These are phyloP conservation scores for Trinectes maculatus DNA, from an alignment of 2,113 vertebrate species.

Conservation along the genomic window DNA sequence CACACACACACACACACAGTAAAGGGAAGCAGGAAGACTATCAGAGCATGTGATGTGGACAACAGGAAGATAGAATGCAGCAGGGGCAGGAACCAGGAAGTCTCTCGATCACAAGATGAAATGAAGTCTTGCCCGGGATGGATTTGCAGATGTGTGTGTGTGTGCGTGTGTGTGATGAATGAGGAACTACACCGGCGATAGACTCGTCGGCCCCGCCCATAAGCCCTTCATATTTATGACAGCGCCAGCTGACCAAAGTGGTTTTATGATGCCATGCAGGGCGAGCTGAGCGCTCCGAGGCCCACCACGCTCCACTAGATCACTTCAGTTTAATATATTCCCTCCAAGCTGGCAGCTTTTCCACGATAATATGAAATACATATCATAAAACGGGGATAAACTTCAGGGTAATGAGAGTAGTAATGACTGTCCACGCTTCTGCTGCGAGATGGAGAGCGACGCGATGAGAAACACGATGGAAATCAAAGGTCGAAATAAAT, in stretches of 20 bases:
- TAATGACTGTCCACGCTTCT: conserved; percentile 3
- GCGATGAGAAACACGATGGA: background rate
- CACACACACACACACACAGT: background rate
- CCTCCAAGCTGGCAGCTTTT: conserved; percentile 5
- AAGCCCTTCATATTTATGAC: conserved; percentile 71
- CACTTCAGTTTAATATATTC: conserved; percentile 36
- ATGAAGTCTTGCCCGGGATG: conserved; percentile 69
- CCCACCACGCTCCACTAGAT: conserved; percentile 26
- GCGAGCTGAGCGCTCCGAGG: conserved; percentile 36
- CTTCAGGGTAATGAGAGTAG: background rate
- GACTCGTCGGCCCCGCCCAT: conserved; percentile 64
- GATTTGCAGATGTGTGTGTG: conserved; percentile 72
- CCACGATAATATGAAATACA: conserved; percentile 18
- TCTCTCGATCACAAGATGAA: conserved; percentile 49
- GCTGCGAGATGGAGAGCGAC: background rate
- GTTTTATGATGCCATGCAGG: conserved; percentile 54
- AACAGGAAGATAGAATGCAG: conserved; percentile 22
- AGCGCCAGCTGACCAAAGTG: conserved; percentile 63
- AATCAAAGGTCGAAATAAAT: background rate
- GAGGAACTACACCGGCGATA: conserved; percentile 58
- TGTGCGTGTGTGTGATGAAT: conserved; percentile 71
- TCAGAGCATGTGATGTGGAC: background rate
- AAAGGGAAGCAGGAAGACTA: no score
- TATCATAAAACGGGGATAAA: conserved; percentile 15
- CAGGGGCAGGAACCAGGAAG: conserved; percentile 29